These are phyloP conservation scores for Monochamus alternatus DNA, from an alignment of 2,888 invertebrate species.

Conservation along the genomic window DNA sequence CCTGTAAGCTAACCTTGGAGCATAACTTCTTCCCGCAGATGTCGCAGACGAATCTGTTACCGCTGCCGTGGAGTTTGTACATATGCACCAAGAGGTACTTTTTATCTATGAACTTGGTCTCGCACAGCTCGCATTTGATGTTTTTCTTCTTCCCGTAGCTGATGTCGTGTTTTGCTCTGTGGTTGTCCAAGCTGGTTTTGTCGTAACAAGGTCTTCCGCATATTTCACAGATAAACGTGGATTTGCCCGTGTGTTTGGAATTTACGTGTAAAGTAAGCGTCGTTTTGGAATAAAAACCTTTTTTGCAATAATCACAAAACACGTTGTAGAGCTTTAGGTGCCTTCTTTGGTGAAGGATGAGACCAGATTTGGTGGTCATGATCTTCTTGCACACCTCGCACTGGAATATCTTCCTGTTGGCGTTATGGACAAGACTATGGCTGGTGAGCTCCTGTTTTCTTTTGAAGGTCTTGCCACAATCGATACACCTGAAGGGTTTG, in stretches of 20 bases:
- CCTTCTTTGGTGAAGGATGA: constrained; percentile 51
- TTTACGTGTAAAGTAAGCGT: constrained; percentile 54
- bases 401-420: constrained; percentile 51
- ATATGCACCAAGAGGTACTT: constrained; percentile 57
- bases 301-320: constrained; percentile 55
- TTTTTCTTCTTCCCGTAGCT: constrained; percentile 54
- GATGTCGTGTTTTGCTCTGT: constrained; percentile 55
- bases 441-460: constrained; percentile 47
- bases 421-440: constrained; percentile 48
- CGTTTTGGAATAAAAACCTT: constrained; percentile 56
- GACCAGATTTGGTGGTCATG: constrained; percentile 64
- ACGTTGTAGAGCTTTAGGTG: constrained; percentile 63
- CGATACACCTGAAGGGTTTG: constrained; percentile 39
- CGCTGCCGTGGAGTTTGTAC: constrained; percentile 52
- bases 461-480: constrained; percentile 49
- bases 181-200: constrained; percentile 55
- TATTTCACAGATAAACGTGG: constrained; percentile 57
- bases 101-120: constrained; percentile 55
- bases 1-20: constrained; percentile 61
- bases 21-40: constrained; percentile 73
- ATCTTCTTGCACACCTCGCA: constrained; percentile 76
- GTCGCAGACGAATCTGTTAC: constrained; percentile 67
- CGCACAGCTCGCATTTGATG: constrained; percentile 57
- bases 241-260: constrained; percentile 57
- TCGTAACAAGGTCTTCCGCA: constrained; percentile 59